Conservation (phyloP, 2,113 vertebrate genomes). For the Alouatta palliata region DNA sequence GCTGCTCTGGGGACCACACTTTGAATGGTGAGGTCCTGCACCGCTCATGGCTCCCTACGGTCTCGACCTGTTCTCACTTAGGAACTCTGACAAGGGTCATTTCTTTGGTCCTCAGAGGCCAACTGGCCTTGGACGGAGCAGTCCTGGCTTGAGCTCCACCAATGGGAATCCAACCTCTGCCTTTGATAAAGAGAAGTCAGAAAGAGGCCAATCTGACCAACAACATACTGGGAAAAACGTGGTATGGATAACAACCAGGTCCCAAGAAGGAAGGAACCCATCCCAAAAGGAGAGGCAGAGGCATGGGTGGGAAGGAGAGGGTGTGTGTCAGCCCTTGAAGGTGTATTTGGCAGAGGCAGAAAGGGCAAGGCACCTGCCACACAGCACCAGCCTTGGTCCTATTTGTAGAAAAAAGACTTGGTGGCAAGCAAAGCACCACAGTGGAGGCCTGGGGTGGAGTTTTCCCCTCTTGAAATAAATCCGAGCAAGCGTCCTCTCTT, state of each 20-base stretch:
- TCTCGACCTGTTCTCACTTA: neutral
- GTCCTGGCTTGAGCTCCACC: neutral
- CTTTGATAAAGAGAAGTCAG: neutral
- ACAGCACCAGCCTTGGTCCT: neutral
- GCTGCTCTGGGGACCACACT: rapidly evolving
- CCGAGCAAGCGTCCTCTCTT: neutral
- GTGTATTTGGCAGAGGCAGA: neutral
- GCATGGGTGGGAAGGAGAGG: neutral
- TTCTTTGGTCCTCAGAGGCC: neutral
- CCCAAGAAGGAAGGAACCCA: neutral
- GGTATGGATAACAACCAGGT: neutral
- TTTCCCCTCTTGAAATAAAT: neutral
- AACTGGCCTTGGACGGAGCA: neutral
- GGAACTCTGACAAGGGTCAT: neutral
- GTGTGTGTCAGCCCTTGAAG: neutral
- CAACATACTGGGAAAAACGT: neutral
- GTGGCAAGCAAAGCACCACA: neutral
- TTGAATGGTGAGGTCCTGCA: neutral
- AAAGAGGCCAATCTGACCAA: neutral
- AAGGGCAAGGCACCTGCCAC: neutral
- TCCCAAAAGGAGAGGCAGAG: neutral
- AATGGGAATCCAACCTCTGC: neutral
- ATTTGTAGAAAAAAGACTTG: neutral
- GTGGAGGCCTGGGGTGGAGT: neutral
- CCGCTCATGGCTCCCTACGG: neutral